Conservation (phyloP, 2,888 invertebrate genomes). For the Amiota communis region DNA sequence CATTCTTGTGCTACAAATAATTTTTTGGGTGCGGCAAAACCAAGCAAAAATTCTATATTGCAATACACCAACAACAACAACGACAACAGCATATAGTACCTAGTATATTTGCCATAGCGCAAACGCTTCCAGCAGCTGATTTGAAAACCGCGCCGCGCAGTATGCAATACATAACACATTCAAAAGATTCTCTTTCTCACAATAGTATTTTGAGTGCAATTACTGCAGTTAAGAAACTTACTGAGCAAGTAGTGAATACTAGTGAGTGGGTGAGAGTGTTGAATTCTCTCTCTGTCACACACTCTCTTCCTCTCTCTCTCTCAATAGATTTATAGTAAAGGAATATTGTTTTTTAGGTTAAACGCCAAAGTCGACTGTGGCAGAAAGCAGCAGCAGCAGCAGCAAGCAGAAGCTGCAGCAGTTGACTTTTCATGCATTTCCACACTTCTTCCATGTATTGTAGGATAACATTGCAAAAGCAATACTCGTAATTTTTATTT, state of each 20-base stretch:
- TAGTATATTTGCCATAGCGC: not conserved
- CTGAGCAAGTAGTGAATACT: conserved; percentile 9
- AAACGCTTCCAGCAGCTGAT: conserved; percentile 38
- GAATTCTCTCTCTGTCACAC: too few relatives aligned
- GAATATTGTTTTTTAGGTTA: conserved; percentile 56
- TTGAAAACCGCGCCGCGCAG: conserved; percentile 52
- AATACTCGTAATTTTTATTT: conserved; percentile 14
- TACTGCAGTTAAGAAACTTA: conserved; percentile 11
- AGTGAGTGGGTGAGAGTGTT: too few relatives aligned
- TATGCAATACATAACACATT: conserved; percentile 49
- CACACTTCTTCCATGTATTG: too few relatives aligned
- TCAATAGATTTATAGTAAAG: conserved; percentile 24
- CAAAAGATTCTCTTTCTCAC: conserved; percentile 3
- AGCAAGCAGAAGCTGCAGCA: conserved; percentile 56
- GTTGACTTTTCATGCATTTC: not conserved
- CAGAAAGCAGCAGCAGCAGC: conserved; percentile 47
- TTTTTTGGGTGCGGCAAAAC: conserved; percentile 63
- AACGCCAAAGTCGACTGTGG: conserved; percentile 53
- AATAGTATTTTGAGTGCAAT: not conserved
- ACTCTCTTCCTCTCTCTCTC: not conserved
- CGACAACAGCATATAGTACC: not conserved
- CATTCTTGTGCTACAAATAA: not conserved
- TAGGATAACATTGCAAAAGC: not conserved
- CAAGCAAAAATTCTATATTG: not conserved
- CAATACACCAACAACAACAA: conserved; percentile 30